phyloP scores from a whole-genome alignment of 64 coral and sea anemone species.

The Dendronephthya gigantea region DNA sequence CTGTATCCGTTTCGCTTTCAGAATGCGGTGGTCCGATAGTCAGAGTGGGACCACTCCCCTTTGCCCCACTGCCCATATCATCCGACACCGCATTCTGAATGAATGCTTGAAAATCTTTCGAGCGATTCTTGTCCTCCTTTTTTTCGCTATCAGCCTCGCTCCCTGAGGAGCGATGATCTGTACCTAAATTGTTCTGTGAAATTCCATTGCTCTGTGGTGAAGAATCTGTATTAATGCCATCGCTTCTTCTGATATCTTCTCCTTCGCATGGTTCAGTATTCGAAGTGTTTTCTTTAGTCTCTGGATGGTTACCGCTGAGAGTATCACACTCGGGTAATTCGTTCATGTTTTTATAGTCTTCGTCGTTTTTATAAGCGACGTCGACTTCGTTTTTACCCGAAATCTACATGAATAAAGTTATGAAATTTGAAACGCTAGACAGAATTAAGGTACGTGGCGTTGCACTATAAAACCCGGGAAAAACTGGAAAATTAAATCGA shows the following conservation, averaged over 20 bases:
- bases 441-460: too few relatives aligned
- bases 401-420: too few relatives aligned
- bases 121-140: not conserved
- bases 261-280: too few relatives aligned
- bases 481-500: not conserved
- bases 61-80: not conserved
- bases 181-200: not conserved
- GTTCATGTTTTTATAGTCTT: too few relatives aligned
- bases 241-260: not conserved
- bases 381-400: too few relatives aligned
- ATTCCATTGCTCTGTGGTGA: not conserved
- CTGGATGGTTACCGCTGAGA: too few relatives aligned
- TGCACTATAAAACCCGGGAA: too few relatives aligned
- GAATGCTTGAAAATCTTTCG: not conserved
- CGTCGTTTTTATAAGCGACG: too few relatives aligned
- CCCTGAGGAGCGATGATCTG: not conserved
- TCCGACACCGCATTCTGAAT: not conserved
- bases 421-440: too few relatives aligned
- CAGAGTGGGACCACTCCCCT: not conserved
- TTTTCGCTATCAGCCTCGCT: not conserved
- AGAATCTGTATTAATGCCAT: not conserved
- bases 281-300: too few relatives aligned
- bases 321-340: too few relatives aligned
- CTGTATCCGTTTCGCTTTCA: not conserved
- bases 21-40: not conserved